Evolutionary conservation across 2,888 invertebrate species (phyloP).

Genomic region (Notocelia uddmanniana): DNA sequence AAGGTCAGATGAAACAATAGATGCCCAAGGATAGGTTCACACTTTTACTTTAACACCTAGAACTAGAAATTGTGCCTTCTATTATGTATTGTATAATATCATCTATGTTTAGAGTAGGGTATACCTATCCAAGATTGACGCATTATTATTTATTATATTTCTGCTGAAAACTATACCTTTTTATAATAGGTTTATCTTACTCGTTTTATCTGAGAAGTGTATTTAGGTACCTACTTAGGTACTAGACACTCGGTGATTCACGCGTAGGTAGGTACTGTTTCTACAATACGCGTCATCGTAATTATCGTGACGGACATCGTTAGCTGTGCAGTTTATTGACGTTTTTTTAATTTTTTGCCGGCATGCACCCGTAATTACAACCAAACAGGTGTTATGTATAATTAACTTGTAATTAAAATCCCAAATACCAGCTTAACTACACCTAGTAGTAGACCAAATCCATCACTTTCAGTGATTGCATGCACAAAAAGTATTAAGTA

Average conservation of each 20-base stretch:
- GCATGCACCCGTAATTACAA: background rate
- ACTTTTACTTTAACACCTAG: slow-evolving; percentile 11
- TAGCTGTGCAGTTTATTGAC: background rate
- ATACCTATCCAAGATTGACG: too few relatives aligned
- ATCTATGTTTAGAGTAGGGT: too few relatives aligned
- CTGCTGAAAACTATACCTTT: too few relatives aligned
- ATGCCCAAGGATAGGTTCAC: slow-evolving; percentile 21
- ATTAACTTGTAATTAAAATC: background rate
- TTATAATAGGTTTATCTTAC: too few relatives aligned
- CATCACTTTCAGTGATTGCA: background rate
- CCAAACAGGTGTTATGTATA: slow-evolving; percentile 8
- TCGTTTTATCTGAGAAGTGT: background rate
- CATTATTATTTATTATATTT: too few relatives aligned
- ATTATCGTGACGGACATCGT: slow-evolving; percentile 1
- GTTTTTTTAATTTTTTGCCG: background rate
- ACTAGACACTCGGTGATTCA: slow-evolving; percentile 1
- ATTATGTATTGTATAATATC: too few relatives aligned
- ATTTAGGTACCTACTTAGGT: too few relatives aligned
- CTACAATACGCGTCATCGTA: background rate
- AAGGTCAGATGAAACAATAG: slow-evolving; percentile 38
- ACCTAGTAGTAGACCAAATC: background rate
- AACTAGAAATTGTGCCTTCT: too few relatives aligned
- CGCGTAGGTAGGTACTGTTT: background rate
- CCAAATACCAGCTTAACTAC: slow-evolving; percentile 9
- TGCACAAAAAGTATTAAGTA: background rate